phyloP scores from a whole-genome alignment of 1,140 invertebrate genomes.

The Varroa destructor region DNA sequence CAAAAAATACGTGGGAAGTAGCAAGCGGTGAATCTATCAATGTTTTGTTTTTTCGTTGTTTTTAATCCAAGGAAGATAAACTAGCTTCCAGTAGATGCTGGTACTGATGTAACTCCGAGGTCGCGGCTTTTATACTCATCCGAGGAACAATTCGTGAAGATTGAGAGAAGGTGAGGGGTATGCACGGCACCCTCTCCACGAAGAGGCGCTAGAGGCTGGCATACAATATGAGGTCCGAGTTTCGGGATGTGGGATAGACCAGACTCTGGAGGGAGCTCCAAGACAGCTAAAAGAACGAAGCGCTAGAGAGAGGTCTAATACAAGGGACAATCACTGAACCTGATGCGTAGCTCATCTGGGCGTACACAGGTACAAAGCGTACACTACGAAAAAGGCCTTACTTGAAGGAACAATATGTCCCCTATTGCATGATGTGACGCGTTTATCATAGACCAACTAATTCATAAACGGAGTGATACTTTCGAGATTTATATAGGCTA shows the following conservation, averaged over 20 bases:
- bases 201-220: slow-evolving; percentile 7
- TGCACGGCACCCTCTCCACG: slow-evolving; percentile 6
- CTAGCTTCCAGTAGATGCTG: not conserved
- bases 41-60: not conserved
- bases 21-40: too few species aligned
- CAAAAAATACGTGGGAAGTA: too few species aligned
- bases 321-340: not conserved
- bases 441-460: too few species aligned
- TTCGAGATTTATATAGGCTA: too few species aligned
- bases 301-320: slow-evolving; percentile 3
- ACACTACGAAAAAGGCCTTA: too few species aligned
- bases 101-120: not conserved
- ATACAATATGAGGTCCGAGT: slow-evolving; percentile 1
- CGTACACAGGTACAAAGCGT: too few species aligned
- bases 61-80: not conserved
- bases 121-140: not conserved
- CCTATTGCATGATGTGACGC: too few species aligned
- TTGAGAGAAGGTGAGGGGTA: slow-evolving; percentile 9
- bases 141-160: not conserved
- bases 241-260: not conserved
- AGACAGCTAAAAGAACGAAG: not conserved
- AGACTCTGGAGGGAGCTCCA: not conserved
- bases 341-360: too few species aligned
- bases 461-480: too few species aligned
- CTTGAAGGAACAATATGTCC: too few species aligned